phyloP scores from a whole-genome alignment of 1,140 invertebrate genomes.

The Solenopsis invicta region DNA sequence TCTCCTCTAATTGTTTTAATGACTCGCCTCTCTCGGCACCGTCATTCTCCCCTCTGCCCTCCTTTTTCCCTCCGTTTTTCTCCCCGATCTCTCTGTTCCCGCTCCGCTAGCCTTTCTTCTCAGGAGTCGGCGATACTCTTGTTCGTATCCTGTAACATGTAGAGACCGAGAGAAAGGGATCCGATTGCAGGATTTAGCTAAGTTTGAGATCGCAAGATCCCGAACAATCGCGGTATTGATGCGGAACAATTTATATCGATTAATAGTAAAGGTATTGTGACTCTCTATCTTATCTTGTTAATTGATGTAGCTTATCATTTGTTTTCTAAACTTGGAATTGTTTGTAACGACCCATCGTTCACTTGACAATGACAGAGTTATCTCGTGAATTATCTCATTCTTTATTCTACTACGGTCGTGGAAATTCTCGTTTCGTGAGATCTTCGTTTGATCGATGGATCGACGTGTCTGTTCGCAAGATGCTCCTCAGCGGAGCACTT shows the following conservation, averaged over 20 bases:
- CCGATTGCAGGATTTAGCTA: not conserved
- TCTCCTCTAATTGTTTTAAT: conserved; percentile 84
- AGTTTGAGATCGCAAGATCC: not conserved
- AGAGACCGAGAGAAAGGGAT: conserved; percentile 22
- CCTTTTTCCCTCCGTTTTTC: conserved; percentile 14
- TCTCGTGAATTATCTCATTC: not conserved
- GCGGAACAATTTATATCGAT: not conserved
- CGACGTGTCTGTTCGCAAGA: conserved; percentile 37
- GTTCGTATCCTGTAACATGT: not conserved
- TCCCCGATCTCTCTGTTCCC: not conserved
- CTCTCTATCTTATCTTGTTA: not conserved
- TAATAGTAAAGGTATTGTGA: not conserved
- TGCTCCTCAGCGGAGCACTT: conserved; percentile 12
- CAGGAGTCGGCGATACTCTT: conserved; percentile 17
- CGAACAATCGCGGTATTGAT: conserved; percentile 3
- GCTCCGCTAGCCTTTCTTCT: conserved; percentile 15
- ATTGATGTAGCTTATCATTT: not conserved
- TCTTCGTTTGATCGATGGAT: conserved; percentile 51
- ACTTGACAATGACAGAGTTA: conserved; percentile 2
- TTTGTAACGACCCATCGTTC: conserved; percentile 10
- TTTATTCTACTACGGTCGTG: not conserved
- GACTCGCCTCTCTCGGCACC: conserved; percentile 74
- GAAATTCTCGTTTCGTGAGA: not conserved
- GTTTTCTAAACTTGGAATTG: not conserved
- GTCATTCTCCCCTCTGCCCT: conserved; percentile 54